A percentile compares a stretch with the other conserved stretches of the same genome.
These are phyloP conservation scores for Lampropteryx suffumata DNA, from an alignment of 2,888 invertebrate species.

Conservation along the genomic window DNA sequence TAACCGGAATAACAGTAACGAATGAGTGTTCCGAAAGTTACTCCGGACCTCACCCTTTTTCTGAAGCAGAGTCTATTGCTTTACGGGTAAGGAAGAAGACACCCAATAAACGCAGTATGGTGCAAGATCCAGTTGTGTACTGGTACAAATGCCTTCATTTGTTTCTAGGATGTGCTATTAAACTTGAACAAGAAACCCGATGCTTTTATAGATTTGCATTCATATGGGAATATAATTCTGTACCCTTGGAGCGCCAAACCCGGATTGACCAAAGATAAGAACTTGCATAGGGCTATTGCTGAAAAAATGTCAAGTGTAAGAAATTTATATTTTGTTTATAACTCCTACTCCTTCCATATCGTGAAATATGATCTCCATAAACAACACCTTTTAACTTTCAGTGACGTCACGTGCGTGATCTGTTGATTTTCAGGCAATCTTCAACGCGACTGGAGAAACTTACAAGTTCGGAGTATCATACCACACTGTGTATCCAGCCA, in stretches of 20 bases:
- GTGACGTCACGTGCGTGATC: neutral
- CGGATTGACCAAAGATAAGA: slow-evolving; percentile 23
- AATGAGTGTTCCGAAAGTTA: slow-evolving; percentile 61
- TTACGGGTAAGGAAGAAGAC: slow-evolving; percentile 46
- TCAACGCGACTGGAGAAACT: slow-evolving; percentile 26
- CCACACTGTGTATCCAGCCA: slow-evolving; percentile 41
- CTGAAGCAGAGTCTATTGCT: slow-evolving; percentile 91
- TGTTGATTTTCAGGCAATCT: slow-evolving; percentile 39
- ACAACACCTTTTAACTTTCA: no score
- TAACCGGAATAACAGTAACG: slow-evolving; percentile 34
- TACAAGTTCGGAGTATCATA: slow-evolving; percentile 42
- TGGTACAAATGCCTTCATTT: neutral
- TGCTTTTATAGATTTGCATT: slow-evolving; percentile 47
- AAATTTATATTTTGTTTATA: neutral
- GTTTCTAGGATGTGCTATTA: slow-evolving; percentile 36
- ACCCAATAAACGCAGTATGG: no score
- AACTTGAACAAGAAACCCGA: slow-evolving; percentile 27
- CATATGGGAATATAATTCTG: slow-evolving; percentile 48
- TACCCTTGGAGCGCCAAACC: slow-evolving; percentile 46
- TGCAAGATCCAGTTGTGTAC: no score
- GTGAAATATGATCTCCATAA: no score
- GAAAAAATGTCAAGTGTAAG: slow-evolving; percentile 40
- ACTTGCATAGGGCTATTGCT: slow-evolving; percentile 32
- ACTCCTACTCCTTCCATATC: no score
- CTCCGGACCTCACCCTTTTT: slow-evolving; percentile 88